Base-by-base conservation (phyloP, 2,113 vertebrate species). In the Petrocephalus zakoni region DNA sequence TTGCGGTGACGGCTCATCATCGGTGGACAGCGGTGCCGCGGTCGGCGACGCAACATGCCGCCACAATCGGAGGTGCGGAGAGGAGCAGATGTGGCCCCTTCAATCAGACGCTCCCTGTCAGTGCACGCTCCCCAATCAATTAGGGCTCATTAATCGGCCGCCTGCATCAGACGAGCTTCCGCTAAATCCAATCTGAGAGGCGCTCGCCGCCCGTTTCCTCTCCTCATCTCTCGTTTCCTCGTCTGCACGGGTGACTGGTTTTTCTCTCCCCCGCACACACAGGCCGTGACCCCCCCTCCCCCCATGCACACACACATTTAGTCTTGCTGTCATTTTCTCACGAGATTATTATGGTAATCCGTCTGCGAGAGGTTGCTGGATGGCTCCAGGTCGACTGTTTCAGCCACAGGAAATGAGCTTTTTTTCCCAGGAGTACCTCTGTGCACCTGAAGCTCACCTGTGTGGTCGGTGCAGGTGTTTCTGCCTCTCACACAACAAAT, bases 21-120 rank as follows among this genome's bases (percentile, higher is more conserved):
- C 29, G 81, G 34, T 42, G 51, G 81, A 46, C 8, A 46, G 72
- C 87, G 81, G 85, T 86, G 51, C 75, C 87, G 84, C 56, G 82
- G 91, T 88, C 91, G 42, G 78, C 4, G 21, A 8, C 37, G 42
- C 21, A 6, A 22, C 22, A 64, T 10, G 58, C 34, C 34, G 21
- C 19, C 81, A 49, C 21, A 4, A 49, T 9, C 34, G 90, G 90
- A 91, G 88, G 91, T 93, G 92, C 95, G 93, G 93, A 93, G 95
- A 94, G 92, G 72, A 94, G 92, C 95, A 95, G 94, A 95, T 96
- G 95, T 93, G 93, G 91, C 92, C 92, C 91, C 90, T 87, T 90
- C 87, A 86, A 88, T 92, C 92, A 93, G 91, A 92, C 29, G 86
- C 91, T 90, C 92, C 92, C 94, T 88, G 92, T 94, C 93, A 93